Base-by-base conservation (phyloP, 37 sponge, comb jelly and placozoan species). In the Tethya wilhelma region DNA sequence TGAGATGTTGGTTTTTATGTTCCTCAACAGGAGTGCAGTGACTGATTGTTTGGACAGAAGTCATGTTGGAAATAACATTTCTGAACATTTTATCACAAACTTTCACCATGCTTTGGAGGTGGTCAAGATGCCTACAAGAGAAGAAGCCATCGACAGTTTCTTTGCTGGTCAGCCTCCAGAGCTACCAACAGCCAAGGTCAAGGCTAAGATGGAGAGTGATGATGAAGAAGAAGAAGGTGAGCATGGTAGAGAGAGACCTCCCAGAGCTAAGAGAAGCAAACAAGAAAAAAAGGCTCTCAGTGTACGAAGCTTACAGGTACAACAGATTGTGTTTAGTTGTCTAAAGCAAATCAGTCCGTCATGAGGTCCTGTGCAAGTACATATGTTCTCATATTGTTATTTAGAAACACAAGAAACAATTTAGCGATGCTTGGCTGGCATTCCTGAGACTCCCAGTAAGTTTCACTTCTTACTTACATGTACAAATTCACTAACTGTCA, bases 381-480 rank as follows among this genome's bases (percentile, higher is more conserved):
- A n/a, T n/a, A n/a, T n/a, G n/a, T 12, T 58, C 31, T 77, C 58
- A 20, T 14, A 29, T 73, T 25, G 30, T 39, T 55, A 22, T 43
- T 2, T 28, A 94, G 92, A 69, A 82, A 41, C 80, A 85, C 34
- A 53, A 71, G 41, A 82, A 84, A 70, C 40, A 66, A 56, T 95
- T 91, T 71, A 79, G 84, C 53, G 76, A 86, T 46, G 87, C 90
- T 28, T 95, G 96, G 96, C 58, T 95, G 29, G 56, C 87, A 7
- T 93, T 92, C 34, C 89, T 95, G 45, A 83, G 90, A 49, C 64
- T 95, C 0, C 87, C 93, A 55, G 93, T 95, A 45, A 91, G 80
- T 75, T 38, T 29, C 26, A 34, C 26, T 6, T 1, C 59, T 9
- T 37, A 2, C 67, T 22, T 36, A 65, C 66, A 3, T 4, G 5